A percentile compares a stretch with the other conserved stretches of the same genome.
phyloP scores from a whole-genome alignment of 35 echinoderm and acorn worm genomes.

The Heliocidaris tuberculata region DNA sequence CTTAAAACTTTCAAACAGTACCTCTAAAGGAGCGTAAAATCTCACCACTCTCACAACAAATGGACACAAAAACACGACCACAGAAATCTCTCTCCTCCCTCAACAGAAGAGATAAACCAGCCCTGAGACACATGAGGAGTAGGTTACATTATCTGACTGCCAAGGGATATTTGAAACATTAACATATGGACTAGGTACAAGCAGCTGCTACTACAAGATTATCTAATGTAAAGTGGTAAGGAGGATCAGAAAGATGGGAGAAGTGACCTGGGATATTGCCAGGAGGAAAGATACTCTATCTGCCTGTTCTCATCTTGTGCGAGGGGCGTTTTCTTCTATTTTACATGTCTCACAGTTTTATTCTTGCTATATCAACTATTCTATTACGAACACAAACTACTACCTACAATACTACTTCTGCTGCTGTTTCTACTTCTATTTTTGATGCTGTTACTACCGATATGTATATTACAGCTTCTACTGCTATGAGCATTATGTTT shows the following conservation, averaged over 20 bases:
- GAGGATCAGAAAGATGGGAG: not conserved
- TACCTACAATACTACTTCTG: too few species aligned
- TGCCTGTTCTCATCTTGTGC: not conserved
- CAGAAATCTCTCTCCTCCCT: not conserved
- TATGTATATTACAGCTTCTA: too few species aligned
- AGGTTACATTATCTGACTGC: not conserved
- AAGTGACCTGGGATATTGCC: not conserved
- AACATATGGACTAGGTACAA: not conserved
- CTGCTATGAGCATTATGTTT: too few species aligned
- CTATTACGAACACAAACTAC: too few species aligned
- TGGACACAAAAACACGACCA: too few species aligned
- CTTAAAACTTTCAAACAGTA: not conserved
- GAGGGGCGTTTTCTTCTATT: not conserved
- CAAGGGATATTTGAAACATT: not conserved
- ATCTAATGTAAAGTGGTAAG: not conserved
- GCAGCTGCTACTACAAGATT: not conserved
- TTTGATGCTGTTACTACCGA: too few species aligned
- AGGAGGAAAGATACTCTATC: not conserved
- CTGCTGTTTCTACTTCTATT: too few species aligned
- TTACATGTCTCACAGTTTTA: not conserved
- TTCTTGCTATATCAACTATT: too few species aligned
- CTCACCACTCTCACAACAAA: not conserved
- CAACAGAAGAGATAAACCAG: not conserved
- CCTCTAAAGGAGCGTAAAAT: not conserved
- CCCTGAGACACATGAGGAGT: not conserved